Percentiles rank a stretch among this genome's conserved stretches.
Evolutionary conservation across 2,113 vertebrate species (phyloP).

Genomic region (Platichthys stellatus): DNA sequence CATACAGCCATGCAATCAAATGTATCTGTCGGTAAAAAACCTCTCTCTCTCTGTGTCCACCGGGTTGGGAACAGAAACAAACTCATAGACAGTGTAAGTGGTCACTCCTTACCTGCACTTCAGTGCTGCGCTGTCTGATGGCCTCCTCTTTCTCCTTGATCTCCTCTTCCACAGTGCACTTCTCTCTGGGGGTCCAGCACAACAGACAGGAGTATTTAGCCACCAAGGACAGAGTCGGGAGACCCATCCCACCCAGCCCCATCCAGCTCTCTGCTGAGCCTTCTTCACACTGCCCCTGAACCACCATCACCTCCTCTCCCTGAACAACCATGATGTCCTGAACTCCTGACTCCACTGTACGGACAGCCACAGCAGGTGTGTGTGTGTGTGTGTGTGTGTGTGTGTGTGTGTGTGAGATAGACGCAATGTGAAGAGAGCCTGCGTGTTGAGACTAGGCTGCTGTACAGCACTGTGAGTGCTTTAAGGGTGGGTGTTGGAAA

Average conservation of each 20-base stretch:
- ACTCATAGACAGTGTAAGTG: background rate
- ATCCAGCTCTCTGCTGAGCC: constrained; percentile 65
- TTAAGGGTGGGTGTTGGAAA: background rate
- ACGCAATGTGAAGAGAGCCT: background rate
- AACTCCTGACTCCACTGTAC: constrained; percentile 28
- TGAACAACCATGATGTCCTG: constrained; percentile 84
- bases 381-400: constrained; percentile 5
- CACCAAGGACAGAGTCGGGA: constrained; percentile 86
- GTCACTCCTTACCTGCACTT: constrained; percentile 89
- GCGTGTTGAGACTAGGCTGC: constrained; percentile 4
- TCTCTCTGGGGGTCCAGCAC: constrained; percentile 98
- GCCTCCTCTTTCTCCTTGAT: constrained; percentile 96
- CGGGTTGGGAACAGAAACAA: background rate
- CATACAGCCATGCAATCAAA: background rate
- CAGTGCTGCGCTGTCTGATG: constrained; percentile 89
- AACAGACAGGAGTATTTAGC: constrained; percentile 92
- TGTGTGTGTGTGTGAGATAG: constrained; percentile 5
- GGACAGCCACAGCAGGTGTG: constrained; percentile 30
- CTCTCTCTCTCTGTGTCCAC: too few species aligned
- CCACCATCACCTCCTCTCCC: constrained; percentile 82
- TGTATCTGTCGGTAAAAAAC: background rate
- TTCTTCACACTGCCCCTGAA: constrained; percentile 59
- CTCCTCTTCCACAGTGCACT: constrained; percentile 94
- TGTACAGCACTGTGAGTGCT: background rate
- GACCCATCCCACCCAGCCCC: constrained; percentile 76